Base-by-base conservation (phyloP, 1,140 invertebrate genomes). In the Meloidogyne floridensis region DNA sequence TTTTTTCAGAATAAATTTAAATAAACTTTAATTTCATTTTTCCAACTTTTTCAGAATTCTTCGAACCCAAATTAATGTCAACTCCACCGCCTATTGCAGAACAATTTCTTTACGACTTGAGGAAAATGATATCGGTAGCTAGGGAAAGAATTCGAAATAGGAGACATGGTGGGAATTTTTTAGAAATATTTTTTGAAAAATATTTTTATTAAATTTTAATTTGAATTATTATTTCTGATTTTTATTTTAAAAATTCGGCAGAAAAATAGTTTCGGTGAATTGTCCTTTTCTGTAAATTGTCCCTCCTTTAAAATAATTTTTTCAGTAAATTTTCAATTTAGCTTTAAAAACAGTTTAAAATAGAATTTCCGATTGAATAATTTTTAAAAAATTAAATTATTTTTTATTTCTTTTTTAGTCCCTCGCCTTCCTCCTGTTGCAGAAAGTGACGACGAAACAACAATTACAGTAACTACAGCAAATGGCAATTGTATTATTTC, bases 101-200 rank as follows among this genome's bases (percentile, higher is more conserved):
- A 54, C 87, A 87, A 77, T 87, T 87, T 51, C 83, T 87, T 69
- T 78, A 84, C 42, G 86, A 87, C 70, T 53, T 87, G 56, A 75
- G 86, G 11, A 87, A 85, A 81, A 88, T 87, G 87, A 86, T 87
- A 15, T 81, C 86, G 11, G 78, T 87, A 13, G 85, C 86, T 6
- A 84, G 82, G 20, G 76, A 84, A 80, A 74, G 86, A 32, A 84
- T 87, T 75, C 70, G 77, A 6, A 72, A 73, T 51, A 85, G 82
- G 18, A 56, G 73, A 76, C 87, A 87, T 80, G 20, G 81, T 65
- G 65, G 72, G 18, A 51, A 77, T 65, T 78, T 86, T 75, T 69
- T 51, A 32, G 32, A 32, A 32, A 32, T 32, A 32, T 32, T 32
- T 32, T 32, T 32, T 32, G 32, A 32, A 32, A 32, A 32, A 32